phyloP scores from a whole-genome alignment of 2,797 vertebrate genomes.

The Euphonia xanthogaster region DNA sequence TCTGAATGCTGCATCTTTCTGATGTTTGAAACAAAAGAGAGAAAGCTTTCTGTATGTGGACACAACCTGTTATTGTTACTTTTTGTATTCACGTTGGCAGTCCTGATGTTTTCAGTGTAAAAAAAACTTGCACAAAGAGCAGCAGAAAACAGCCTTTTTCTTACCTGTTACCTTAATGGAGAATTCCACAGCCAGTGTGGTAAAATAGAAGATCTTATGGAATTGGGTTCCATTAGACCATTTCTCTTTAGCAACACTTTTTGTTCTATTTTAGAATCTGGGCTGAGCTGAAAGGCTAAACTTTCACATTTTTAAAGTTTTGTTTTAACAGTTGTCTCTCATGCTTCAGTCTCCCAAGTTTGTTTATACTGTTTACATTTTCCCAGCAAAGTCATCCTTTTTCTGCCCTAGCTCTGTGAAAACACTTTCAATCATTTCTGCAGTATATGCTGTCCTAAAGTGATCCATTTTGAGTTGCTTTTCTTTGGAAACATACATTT shows the following conservation, averaged over 20 bases:
- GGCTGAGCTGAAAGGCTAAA: background rate
- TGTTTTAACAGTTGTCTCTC: background rate
- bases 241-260: background rate
- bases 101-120: background rate
- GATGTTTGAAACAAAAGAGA: background rate
- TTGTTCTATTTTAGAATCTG: background rate
- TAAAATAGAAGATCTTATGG: background rate
- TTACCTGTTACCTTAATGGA: background rate
- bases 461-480: slow-evolving; percentile 2
- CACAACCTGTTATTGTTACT: background rate
- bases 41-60: background rate
- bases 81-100: rapidly evolving
- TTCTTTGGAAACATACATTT: background rate
- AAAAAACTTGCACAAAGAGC: background rate
- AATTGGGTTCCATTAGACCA: background rate
- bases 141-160: background rate
- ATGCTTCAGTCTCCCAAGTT: background rate
- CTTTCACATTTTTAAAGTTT: background rate
- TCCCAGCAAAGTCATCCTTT: slow-evolving; percentile 8
- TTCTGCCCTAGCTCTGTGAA: slow-evolving; percentile 13
- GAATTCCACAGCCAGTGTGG: background rate
- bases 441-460: background rate
- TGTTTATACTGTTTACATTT: slow-evolving; percentile 47
- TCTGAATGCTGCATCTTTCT: background rate
- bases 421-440: slow-evolving; percentile 24